Percentiles rank a stretch among this genome's conserved stretches.
These are phyloP conservation scores for Episyrphus balteatus DNA, from an alignment of 1,140 invertebrate species.

Conservation along the genomic window DNA sequence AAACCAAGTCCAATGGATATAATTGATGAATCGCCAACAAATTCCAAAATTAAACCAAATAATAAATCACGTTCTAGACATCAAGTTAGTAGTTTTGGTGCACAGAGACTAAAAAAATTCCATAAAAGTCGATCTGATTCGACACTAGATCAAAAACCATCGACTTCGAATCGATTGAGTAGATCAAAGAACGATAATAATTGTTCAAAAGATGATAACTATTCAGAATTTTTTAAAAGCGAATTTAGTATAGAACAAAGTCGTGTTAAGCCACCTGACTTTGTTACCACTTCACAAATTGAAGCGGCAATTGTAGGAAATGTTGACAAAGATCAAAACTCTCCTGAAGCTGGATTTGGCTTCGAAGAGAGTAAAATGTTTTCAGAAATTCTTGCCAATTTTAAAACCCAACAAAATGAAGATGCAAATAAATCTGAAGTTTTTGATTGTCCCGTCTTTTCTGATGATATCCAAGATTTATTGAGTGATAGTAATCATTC, in stretches of 20 bases:
- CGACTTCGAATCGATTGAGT: background rate
- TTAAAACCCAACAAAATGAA: no score
- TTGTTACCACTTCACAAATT: constrained; percentile 15
- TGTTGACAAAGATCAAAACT: background rate
- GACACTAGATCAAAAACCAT: constrained; percentile 1
- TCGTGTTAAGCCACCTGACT: background rate
- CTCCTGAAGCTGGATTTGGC: no score
- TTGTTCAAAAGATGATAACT: constrained; percentile 4
- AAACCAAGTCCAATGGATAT: constrained; percentile 9
- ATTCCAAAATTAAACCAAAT: background rate
- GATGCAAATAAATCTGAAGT: background rate
- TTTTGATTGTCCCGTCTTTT: constrained; percentile 5
- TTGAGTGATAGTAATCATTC: constrained; percentile 1
- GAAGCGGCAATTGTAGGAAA: constrained; percentile 5
- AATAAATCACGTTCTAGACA: background rate
- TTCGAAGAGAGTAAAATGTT: background rate
- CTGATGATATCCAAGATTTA: constrained; percentile 6
- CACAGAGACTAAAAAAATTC: background rate
- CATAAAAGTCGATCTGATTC: constrained; percentile 12
- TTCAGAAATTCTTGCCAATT: no score
- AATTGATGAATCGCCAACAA: constrained; percentile 13
- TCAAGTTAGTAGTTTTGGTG: constrained; percentile 5
- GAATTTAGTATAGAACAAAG: constrained; percentile 11
- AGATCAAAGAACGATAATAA: constrained; percentile 2
- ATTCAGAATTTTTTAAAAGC: constrained; percentile 20